Base-by-base conservation (phyloP, 2,797 vertebrate species). In the Lophotriccus pileatus region DNA sequence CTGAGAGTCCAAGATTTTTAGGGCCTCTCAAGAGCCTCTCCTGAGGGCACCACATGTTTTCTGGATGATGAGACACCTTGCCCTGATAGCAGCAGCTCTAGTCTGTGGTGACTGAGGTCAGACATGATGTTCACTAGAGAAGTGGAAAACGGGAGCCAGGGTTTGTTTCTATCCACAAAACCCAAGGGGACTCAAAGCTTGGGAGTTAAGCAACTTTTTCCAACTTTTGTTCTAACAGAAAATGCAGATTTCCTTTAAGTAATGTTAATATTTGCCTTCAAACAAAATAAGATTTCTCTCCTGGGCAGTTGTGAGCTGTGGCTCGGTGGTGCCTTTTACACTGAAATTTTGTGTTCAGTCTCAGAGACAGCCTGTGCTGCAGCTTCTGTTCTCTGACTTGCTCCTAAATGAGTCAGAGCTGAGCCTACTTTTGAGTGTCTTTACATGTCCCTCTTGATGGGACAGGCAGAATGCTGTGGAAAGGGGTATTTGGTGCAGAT, bases 381-480 rank as follows among this genome's bases (percentile, higher is more conserved):
- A 47, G 37, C 41, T 56, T 41, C 59, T 34, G 0, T 11, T 7
- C 41, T n/a, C n/a, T n/a, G 27, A 32, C 18, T 20, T 49, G 22
- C 43, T 58, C 25, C 8, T 28, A 17, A 50, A 28, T 15, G 2
- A 17, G 47, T 63, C 21, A 2, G 6, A 4, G 4, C 15, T 6
- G 25, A 73, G 22, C 44, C 27, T 47, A 0, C n/a, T 30, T 44
- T 15, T 6, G 39, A 44, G 34, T 44, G 41, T 32, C 47, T 78
- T 46, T 76, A 30, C n/a, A 6, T 1, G 2, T 25, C 47, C 34
- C 30, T n/a, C 24, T 16, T 43, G 53, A 1, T 36, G 84, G 52
- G 30, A 21, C 0, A 3, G 47, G 44, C 34, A 37, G 23, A 62
- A 8, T 1, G 1, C 50, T 9, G 2, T 2, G 15, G 84, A 39